A percentile compares a stretch with the other conserved stretches of the same genome.
Evolutionary conservation across 2,797 vertebrate species (phyloP).

Genomic region (Anabacerthia variegaticeps): DNA sequence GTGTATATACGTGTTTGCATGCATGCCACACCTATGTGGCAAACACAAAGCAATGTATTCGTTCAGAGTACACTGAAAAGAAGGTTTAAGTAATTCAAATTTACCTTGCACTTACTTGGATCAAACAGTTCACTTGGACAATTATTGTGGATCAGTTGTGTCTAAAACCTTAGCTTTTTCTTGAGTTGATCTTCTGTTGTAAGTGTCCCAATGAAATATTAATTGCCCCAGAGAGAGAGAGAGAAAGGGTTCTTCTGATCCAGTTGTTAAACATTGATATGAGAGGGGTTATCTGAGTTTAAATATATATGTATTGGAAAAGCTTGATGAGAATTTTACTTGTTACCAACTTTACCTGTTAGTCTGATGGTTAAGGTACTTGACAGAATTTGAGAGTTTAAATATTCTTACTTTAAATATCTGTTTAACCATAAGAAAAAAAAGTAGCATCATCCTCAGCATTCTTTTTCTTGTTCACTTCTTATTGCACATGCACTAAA

Average conservation of each 20-base stretch:
- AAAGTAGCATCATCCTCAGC: rapidly evolving
- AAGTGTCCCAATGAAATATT: not conserved
- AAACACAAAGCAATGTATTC: not conserved
- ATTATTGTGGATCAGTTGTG: not conserved
- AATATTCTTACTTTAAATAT: not conserved
- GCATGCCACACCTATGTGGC: not conserved
- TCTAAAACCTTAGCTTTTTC: not conserved
- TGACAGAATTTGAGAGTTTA: not conserved
- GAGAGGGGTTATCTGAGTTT: not conserved
- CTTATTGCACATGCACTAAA: not conserved
- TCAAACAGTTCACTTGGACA: not conserved
- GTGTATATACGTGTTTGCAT: not conserved
- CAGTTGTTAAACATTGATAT: not conserved
- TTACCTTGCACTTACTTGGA: not conserved
- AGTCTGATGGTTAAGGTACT: not conserved
- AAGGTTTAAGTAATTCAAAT: not conserved
- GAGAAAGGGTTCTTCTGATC: not conserved
- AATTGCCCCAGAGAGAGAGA: not conserved
- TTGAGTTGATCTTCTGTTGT: not conserved
- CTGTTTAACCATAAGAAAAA: not conserved
- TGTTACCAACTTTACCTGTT: not conserved
- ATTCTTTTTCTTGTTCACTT: not conserved
- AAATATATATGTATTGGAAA: not conserved
- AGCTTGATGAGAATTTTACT: not conserved
- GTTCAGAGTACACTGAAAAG: not conserved